Evolutionary conservation across 2,797 vertebrate genomes (phyloP).

Genomic region (Trematomus bernacchii): DNA sequence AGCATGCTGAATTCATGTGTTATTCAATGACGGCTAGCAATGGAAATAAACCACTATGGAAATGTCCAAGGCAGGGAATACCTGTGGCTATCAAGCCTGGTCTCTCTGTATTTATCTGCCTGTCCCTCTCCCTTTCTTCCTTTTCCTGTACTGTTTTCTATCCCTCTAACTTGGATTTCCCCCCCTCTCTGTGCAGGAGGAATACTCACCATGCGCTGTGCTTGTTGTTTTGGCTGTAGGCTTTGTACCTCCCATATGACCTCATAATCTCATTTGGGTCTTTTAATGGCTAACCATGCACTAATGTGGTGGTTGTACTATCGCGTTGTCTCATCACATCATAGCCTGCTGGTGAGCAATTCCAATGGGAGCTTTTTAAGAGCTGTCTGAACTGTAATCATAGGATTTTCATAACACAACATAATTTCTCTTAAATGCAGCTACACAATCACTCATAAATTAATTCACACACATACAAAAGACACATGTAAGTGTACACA

Average conservation of each 20-base stretch:
- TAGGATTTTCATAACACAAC: conserved; percentile 51
- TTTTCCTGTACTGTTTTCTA: conserved; percentile 14
- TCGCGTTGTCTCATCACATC: conserved; percentile 73
- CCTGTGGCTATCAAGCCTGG: conserved; percentile 26
- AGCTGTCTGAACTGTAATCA: conserved; percentile 55
- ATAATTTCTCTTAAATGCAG: conserved; percentile 42
- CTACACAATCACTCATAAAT: conserved; percentile 46
- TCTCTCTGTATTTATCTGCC: conserved; percentile 18
- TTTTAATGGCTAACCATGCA: conserved; percentile 68
- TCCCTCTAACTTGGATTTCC: conserved; percentile 20
- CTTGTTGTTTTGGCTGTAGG: conserved; percentile 63
- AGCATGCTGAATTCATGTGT: conserved; percentile 70
- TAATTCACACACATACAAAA: conserved; percentile 24
- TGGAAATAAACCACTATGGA: conserved; percentile 57
- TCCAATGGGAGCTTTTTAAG: conserved; percentile 60
- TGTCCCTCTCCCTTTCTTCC: conserved; percentile 11
- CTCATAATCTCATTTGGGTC: conserved; percentile 75
- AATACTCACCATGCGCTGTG: conserved; percentile 37
- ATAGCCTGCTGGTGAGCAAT: conserved; percentile 52
- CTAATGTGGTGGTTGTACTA: conserved; percentile 74
- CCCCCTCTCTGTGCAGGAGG: background rate
- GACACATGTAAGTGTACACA: conserved; percentile 45
- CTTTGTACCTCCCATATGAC: conserved; percentile 67
- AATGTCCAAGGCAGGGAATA: conserved; percentile 54
- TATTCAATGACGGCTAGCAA: conserved; percentile 66